phyloP scores from a whole-genome alignment of 2,888 invertebrate genomes.

The Embidobia sp. region DNA sequence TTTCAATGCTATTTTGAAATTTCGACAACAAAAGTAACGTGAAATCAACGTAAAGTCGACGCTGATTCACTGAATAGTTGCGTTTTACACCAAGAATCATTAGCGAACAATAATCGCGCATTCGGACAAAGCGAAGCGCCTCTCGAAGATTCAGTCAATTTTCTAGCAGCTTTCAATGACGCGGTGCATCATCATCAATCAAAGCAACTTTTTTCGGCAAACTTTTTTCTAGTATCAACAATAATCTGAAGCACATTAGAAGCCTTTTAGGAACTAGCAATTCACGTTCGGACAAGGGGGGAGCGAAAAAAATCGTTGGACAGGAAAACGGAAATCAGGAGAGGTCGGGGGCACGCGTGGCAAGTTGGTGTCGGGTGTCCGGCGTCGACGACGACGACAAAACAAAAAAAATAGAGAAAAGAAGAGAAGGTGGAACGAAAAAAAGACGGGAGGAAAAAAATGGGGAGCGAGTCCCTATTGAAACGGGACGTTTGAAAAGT shows the following conservation, averaged over 20 bases:
- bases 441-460: conserved; percentile 47
- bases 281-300: conserved; percentile 11
- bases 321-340: conserved; percentile 74
- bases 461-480: conserved; percentile 50
- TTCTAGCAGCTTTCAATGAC: conserved; percentile 41
- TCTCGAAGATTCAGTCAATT: conserved; percentile 48
- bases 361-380: conserved; percentile 75
- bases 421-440: conserved; percentile 55
- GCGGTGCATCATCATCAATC: conserved; percentile 48
- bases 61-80: too few relatives aligned
- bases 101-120: too few relatives aligned
- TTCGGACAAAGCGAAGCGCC: too few relatives aligned
- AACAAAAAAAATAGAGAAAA: conserved; percentile 64
- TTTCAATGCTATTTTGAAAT: too few relatives aligned
- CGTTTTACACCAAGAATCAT: too few relatives aligned
- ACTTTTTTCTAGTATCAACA: conserved; percentile 51
- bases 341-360: conserved; percentile 69
- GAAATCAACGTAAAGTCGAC: too few relatives aligned
- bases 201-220: conserved; percentile 28
- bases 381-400: conserved; percentile 60
- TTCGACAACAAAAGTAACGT: too few relatives aligned
- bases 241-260: conserved; percentile 60
- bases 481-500: conserved; percentile 76
- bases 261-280: conserved; percentile 53
- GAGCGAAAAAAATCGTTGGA: conserved; percentile 53